Evolutionary conservation across 2,113 vertebrate species (phyloP).

Genomic region (Datnioides undecimradiatus): DNA sequence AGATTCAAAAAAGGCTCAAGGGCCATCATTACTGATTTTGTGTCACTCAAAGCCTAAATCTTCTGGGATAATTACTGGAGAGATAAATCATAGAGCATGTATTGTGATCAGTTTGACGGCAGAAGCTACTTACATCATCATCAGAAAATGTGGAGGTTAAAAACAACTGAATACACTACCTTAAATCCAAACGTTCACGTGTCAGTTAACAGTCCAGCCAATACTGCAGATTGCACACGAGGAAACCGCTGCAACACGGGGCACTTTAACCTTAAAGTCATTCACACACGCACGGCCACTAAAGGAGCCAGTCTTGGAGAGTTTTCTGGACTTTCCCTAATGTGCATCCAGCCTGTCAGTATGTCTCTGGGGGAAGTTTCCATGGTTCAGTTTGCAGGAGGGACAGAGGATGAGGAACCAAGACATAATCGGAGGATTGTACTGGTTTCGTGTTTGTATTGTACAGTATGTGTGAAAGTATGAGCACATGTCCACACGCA

Average conservation of each 20-base stretch:
- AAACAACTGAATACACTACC: conserved; percentile 38
- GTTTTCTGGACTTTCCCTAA: conserved; percentile 19
- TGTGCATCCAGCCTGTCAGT: conserved; percentile 32
- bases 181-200: conserved; percentile 37
- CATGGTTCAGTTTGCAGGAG: conserved; percentile 14
- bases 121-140: conserved; percentile 21
- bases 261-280: conserved; percentile 35
- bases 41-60: conserved; percentile 7
- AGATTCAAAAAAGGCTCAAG: conserved; percentile 31
- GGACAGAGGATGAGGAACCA: conserved; percentile 7
- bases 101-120: conserved; percentile 27
- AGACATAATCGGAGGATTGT: conserved; percentile 8
- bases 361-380: conserved; percentile 14
- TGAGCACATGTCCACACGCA: conserved; percentile 31
- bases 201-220: conserved; percentile 73
- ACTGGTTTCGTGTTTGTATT: conserved; percentile 3
- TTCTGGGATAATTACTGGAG: conserved; percentile 17
- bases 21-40: conserved; percentile 6
- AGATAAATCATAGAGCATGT: conserved; percentile 18
- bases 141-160: conserved; percentile 20
- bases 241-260: conserved; percentile 13
- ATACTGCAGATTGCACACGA: conserved; percentile 59
- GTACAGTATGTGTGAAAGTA: conserved; percentile 1
- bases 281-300: conserved; percentile 5
- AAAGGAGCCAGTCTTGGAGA: background rate